phyloP scores from a whole-genome alignment of 2,113 vertebrate species.

The Proteles cristata region DNA sequence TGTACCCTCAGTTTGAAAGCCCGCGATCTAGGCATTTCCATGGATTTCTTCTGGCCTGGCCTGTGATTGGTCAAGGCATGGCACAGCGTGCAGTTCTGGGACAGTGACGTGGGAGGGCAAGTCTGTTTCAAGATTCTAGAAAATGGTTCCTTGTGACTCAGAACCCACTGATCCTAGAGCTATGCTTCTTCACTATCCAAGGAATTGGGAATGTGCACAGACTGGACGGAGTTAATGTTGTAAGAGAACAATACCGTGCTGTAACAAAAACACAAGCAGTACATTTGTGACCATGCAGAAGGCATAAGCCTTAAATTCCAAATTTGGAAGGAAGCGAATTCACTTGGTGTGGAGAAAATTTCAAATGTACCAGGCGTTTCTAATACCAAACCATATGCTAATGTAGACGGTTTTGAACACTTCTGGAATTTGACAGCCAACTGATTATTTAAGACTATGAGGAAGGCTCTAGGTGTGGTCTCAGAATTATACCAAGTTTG shows the following conservation, averaged over 20 bases:
- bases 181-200: background rate
- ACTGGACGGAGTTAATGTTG: background rate
- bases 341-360: background rate
- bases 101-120: background rate
- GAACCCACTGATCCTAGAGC: background rate
- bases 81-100: background rate
- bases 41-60: background rate
- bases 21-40: background rate
- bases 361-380: background rate
- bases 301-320: background rate
- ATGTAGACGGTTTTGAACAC: background rate
- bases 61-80: background rate
- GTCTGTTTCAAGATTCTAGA: background rate
- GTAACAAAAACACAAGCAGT: background rate
- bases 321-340: conserved; percentile 13
- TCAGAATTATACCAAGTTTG: background rate
- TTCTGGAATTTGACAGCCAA: background rate
- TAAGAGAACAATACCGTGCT: background rate
- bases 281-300: background rate
- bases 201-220: background rate
- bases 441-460: background rate
- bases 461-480: background rate
- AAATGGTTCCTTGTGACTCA: background rate
- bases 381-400: background rate
- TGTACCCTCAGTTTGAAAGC: background rate